These are phyloP conservation scores for Setophaga petechia DNA, from an alignment of 2,113 vertebrate species.

Conservation along the genomic window DNA sequence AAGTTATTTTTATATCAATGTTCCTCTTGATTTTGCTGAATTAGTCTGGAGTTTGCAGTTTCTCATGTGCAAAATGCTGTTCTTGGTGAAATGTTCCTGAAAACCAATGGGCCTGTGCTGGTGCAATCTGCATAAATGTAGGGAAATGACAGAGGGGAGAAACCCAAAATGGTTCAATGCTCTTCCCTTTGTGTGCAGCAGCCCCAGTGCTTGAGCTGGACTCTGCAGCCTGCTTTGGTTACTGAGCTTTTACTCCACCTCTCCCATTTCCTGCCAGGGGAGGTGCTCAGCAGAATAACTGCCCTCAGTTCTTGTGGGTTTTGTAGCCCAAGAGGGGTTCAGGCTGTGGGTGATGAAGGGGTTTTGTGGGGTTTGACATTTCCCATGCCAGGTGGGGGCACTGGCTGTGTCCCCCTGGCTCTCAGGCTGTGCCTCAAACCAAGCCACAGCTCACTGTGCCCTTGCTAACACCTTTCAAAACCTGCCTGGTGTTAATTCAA, in stretches of 20 bases:
- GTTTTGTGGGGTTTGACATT: background rate
- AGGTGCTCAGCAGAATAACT: accelerated
- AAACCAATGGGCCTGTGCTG: background rate
- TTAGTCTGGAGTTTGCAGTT: background rate
- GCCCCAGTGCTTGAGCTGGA: background rate
- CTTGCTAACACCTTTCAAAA: background rate
- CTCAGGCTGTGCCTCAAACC: background rate
- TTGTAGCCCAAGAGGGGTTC: background rate
- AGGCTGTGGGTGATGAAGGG: background rate
- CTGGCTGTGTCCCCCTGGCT: background rate
- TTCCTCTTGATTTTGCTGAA: constrained; percentile 23
- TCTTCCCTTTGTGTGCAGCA: background rate
- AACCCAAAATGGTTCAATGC: background rate
- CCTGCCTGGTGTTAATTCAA: background rate
- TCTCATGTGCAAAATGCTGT: background rate
- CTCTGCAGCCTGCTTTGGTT: background rate
- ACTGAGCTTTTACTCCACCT: background rate
- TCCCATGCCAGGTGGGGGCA: background rate
- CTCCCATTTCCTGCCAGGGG: background rate
- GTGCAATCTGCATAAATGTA: background rate
- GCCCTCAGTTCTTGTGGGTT: background rate
- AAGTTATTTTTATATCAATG: background rate
- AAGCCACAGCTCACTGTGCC: background rate
- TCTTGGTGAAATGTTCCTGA: background rate
- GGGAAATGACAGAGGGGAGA: background rate